These are phyloP conservation scores for Catalaphyllia jardinei DNA, from an alignment of 64 coral and sea anemone species.

Conservation along the genomic window DNA sequence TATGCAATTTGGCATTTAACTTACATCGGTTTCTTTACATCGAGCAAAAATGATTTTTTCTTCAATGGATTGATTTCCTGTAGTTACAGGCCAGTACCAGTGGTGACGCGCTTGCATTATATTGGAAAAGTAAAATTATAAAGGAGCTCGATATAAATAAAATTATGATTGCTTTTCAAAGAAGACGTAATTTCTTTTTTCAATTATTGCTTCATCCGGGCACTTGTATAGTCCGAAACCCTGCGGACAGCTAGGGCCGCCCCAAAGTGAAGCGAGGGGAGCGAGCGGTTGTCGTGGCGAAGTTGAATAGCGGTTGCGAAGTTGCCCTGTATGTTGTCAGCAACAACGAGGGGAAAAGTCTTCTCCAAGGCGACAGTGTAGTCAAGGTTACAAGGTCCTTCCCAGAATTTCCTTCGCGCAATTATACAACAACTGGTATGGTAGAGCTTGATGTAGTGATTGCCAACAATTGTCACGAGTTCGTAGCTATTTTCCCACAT, in stretches of 20 bases:
- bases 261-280: conserved; percentile 15
- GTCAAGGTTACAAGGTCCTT: conserved; percentile 99
- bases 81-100: not conserved
- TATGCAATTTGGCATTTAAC: not conserved
- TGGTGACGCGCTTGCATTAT: not conserved
- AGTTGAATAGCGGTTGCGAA: conserved; percentile 87
- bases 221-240: not conserved
- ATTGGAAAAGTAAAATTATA: not conserved
- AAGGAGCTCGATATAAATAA: too few relatives aligned
- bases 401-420: conserved; percentile 93
- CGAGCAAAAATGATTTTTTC: not conserved
- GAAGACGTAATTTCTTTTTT: too few relatives aligned
- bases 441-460: conserved; percentile 20
- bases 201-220: conserved; percentile 16
- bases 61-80: too few relatives aligned
- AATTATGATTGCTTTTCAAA: too few relatives aligned
- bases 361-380: conserved; percentile 99
- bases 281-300: conserved; percentile 78
- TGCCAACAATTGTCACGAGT: not conserved
- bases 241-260: not conserved
- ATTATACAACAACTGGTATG: conserved; percentile 74
- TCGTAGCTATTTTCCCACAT: not conserved
- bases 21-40: not conserved
- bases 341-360: conserved; percentile 86
- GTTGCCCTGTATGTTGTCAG: conserved; percentile 95